Percentiles rank a stretch among this genome's conserved stretches.
Conservation (phyloP, 2,888 invertebrate genomes). For the Rhingia campestris region DNA sequence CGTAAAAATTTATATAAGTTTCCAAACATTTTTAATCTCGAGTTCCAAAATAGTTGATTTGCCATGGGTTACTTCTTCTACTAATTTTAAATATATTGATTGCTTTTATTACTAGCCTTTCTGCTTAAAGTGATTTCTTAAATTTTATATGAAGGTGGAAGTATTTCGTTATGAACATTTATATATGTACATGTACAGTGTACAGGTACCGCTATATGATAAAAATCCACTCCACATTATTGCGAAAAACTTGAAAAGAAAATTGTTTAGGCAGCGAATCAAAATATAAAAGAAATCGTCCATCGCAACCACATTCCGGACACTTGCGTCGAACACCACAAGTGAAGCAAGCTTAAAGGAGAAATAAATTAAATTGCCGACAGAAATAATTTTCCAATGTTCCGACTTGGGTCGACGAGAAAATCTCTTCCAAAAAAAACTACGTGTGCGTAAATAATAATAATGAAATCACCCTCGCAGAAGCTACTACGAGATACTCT, state of each 20-base stretch:
- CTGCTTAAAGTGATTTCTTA: no score
- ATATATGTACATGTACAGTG: no score
- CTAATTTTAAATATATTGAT: no score
- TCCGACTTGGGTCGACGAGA: neutral
- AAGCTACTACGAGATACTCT: constrained; percentile 31
- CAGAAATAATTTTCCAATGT: constrained; percentile 42
- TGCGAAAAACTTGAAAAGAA: neutral
- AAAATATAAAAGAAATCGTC: constrained; percentile 22
- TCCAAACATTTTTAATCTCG: no score
- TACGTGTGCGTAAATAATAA: constrained; percentile 31
- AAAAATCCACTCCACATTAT: neutral
- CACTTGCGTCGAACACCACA: constrained; percentile 23
- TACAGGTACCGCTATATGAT: no score
- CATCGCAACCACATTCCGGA: constrained; percentile 4
- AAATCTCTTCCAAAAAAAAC: constrained; percentile 17
- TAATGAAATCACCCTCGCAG: constrained; percentile 66
- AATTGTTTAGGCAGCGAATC: neutral
- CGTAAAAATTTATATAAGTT: no score
- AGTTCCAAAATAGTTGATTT: no score
- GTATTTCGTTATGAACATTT: no score
- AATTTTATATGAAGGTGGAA: no score
- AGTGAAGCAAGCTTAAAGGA: constrained; percentile 15
- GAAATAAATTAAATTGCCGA: constrained; percentile 48
- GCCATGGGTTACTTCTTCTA: no score
- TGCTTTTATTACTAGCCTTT: no score